Conservation (phyloP, 2,888 invertebrate genomes). For the Synanthedon vespiformis region DNA sequence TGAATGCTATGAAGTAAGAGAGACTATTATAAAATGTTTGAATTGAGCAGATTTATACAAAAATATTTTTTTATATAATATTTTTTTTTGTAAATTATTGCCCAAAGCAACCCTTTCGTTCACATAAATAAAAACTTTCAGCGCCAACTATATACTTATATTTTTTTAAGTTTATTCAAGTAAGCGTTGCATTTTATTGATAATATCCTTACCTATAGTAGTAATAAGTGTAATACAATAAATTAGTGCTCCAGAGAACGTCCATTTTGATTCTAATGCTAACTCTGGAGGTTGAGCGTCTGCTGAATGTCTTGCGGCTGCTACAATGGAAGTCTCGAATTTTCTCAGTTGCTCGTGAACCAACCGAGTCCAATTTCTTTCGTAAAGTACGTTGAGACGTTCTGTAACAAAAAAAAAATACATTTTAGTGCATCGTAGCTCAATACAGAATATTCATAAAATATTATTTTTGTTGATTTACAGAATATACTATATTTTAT, state of each 20-base stretch:
- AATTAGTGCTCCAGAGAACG: conserved; percentile 84
- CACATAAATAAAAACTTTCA: too few relatives aligned
- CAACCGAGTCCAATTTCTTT: conserved; percentile 84
- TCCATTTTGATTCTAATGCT: conserved; percentile 76
- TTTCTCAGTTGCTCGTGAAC: conserved; percentile 82
- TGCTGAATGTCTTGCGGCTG: conserved; percentile 74
- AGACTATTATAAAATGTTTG: too few relatives aligned
- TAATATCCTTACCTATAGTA: conserved; percentile 80
- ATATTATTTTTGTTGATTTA: too few relatives aligned
- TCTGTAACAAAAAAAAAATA: conserved; percentile 58
- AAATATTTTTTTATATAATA: too few relatives aligned
- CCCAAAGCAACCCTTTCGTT: too few relatives aligned
- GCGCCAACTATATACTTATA: too few relatives aligned
- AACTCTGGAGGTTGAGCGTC: conserved; percentile 44
- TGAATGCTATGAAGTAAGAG: too few relatives aligned
- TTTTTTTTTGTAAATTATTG: too few relatives aligned
- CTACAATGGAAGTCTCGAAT: conserved; percentile 84
- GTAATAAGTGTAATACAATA: conserved; percentile 90
- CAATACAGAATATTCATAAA: too few relatives aligned
- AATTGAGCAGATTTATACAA: too few relatives aligned
- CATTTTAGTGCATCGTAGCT: not conserved
- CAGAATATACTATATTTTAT: too few relatives aligned
- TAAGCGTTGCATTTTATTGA: not conserved
- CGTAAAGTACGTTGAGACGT: conserved; percentile 84
- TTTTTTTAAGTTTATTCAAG: too few relatives aligned